These are phyloP conservation scores for Micromesistius poutassou DNA, from an alignment of 2,797 vertebrate genomes.

Conservation along the genomic window DNA sequence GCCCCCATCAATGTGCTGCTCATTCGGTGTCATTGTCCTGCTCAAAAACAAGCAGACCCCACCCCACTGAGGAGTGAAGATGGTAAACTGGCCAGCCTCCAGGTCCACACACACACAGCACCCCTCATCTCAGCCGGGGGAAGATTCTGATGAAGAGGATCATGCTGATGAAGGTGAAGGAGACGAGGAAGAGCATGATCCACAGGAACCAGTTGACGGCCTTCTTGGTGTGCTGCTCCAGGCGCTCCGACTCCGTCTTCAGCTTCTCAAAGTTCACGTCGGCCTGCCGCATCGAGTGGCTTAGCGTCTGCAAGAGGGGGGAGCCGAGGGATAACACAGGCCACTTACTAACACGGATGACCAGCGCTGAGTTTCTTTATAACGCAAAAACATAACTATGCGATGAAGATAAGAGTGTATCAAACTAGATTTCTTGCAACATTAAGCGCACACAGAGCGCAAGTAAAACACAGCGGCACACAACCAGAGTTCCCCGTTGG, in stretches of 20 bases:
- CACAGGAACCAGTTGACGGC: constrained; percentile 97
- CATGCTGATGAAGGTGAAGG: constrained; percentile 95
- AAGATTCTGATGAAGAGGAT: constrained; percentile 96
- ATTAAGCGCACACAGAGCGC: neutral
- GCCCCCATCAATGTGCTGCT: neutral
- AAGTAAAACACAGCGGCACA: neutral
- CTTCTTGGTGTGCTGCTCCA: constrained; percentile 96
- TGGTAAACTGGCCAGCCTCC: constrained; percentile 29
- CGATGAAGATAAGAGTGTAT: neutral
- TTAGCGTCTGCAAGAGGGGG: constrained; percentile 76
- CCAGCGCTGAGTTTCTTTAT: neutral
- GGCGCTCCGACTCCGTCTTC: constrained; percentile 89
- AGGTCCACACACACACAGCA: too few species aligned
- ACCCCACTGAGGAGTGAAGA: constrained; percentile 2
- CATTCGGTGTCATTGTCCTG: neutral
- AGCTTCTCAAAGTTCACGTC: constrained; percentile 96
- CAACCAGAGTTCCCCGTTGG: too few species aligned
- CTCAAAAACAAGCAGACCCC: neutral
- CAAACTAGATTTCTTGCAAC: neutral
- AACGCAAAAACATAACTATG: neutral
- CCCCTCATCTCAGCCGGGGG: constrained; percentile 86
- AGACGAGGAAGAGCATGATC: constrained; percentile 93
- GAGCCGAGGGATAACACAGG: neutral
- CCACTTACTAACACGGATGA: neutral
- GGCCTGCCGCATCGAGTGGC: constrained; percentile 89